phyloP scores from a whole-genome alignment of 2,113 vertebrate species.

The Dromas ardeola region DNA sequence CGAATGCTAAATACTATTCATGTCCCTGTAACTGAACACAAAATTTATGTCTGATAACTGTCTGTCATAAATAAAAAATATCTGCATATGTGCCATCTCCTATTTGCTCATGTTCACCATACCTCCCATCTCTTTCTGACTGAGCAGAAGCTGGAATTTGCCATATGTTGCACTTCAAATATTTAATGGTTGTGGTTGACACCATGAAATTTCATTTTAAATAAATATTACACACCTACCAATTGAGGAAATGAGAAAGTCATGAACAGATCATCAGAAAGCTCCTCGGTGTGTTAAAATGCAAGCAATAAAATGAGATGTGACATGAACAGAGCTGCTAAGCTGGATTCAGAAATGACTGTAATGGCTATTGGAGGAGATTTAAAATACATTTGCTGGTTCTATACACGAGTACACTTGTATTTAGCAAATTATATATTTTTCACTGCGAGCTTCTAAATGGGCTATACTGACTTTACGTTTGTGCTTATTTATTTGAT shows the following conservation, averaged over 20 bases:
- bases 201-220: conserved; percentile 50
- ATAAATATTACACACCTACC: conserved; percentile 18
- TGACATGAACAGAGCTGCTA: conserved; percentile 24
- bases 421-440: not conserved
- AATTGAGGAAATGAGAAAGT: conserved; percentile 14
- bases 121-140: not conserved
- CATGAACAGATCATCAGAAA: conserved; percentile 46
- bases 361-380: not conserved
- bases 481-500: conserved; percentile 10
- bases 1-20: not conserved
- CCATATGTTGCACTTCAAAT: not conserved
- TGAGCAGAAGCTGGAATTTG: conserved; percentile 13
- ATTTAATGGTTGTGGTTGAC: not conserved
- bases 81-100: not conserved
- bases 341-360: conserved; percentile 1
- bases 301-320: conserved; percentile 25
- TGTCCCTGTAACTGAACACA: not conserved
- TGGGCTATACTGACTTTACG: not conserved
- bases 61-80: not conserved
- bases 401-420: not conserved
- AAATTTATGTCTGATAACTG: not conserved
- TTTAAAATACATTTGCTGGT: conserved; percentile 28
- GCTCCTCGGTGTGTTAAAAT: conserved; percentile 8
- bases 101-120: not conserved
- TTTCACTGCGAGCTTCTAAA: not conserved